Base-by-base conservation (phyloP, 1,140 invertebrate genomes). In the Cryptotermes secundus region DNA sequence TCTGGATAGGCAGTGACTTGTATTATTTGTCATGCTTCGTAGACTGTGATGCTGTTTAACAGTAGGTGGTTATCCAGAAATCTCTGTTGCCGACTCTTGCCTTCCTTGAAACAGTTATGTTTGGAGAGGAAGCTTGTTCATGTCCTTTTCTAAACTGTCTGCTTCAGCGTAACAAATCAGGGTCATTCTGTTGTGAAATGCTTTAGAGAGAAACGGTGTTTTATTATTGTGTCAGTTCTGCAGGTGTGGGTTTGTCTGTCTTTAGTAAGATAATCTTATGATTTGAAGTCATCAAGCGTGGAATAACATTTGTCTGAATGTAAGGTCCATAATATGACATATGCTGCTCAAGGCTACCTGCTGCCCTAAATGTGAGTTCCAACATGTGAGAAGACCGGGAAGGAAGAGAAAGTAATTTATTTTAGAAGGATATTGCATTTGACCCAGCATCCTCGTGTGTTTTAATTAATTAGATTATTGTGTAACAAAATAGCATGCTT, bases 341-440 rank as follows among this genome's bases (percentile, higher is more conserved):
- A 7, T 49, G 45, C 45, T 49, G 45, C 59, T 72, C 26, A 72
- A 72, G 59, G 59, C n/a, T 31, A 31, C 9, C 6, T 72, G 9
- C 31, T 72, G n/a, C 26, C 59, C 59, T 72, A 26, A 72, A 72
- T 72, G 59, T 59, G 59, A 59, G 53, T 59, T 59, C 19, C 53
- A 59, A 4, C 53, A 59, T 59, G 53, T 59, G 6, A 72, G 14
- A 72, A 72, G 59, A 72, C 31, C 31, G 26, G 1, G 26, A 72
- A 72, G 59, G 59, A 72, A 72, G 59, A 72, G 59, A 72, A 72
- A 72, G 59, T 72, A 31, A 72, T 31, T 72, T 16, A 31, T 6
- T n/a, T n/a, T 72, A 72, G n/a, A 31, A 72, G 59, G 59, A 72
- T 72, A 72, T 72, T 72, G 59, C 59, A 72, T n/a, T 72, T 72